Conservation (phyloP, 2,888 invertebrate species). For the Folsomia candida region DNA sequence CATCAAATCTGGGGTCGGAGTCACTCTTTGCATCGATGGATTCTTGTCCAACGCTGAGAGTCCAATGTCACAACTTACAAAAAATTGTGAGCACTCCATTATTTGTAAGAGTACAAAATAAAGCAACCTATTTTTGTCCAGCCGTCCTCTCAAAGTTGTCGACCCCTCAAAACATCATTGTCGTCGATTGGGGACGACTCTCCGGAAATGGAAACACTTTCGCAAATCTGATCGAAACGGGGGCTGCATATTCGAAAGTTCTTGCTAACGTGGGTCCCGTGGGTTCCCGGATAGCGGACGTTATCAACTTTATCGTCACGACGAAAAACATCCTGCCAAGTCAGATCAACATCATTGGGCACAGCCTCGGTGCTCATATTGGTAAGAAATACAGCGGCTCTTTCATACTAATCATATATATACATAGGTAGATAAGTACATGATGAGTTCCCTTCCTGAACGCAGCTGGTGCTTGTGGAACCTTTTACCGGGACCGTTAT, state of each 20-base stretch:
- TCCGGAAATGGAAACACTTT: conserved; percentile 25
- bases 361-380: conserved; percentile 38
- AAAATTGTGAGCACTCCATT: neutral
- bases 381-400: conserved; percentile 15
- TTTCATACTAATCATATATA: neutral
- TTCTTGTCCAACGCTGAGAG: conserved; percentile 25
- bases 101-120: neutral
- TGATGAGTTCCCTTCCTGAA: neutral
- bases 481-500: neutral
- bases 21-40: conserved; percentile 29
- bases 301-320: conserved; percentile 26
- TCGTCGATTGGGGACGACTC: conserved; percentile 37
- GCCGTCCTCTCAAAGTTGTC: neutral
- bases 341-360: conserved; percentile 33
- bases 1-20: conserved; percentile 10
- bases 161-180: conserved; percentile 25
- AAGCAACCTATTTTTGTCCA: neutral
- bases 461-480: conserved; percentile 24
- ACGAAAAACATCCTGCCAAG: conserved; percentile 21
- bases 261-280: conserved; percentile 31
- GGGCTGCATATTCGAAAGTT: conserved; percentile 23
- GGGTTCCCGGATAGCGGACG: conserved; percentile 32
- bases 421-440: neutral
- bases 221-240: conserved; percentile 17
- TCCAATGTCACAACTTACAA: conserved; percentile 20